These are phyloP conservation scores for Mayetiola destructor DNA, from an alignment of 2,888 invertebrate genomes.

Conservation along the genomic window DNA sequence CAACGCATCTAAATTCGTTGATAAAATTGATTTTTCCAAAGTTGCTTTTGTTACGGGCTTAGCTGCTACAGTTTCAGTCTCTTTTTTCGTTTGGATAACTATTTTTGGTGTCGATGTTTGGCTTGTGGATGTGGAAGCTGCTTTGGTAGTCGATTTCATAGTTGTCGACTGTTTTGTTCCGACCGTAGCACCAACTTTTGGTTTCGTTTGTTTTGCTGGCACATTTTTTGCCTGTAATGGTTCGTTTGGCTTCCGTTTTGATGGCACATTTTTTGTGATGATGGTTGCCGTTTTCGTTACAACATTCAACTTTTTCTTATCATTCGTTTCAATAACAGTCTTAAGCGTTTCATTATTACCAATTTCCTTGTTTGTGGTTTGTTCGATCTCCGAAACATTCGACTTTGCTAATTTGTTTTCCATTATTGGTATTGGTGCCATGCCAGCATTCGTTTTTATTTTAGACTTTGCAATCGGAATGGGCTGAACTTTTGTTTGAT, in stretches of 20 bases:
- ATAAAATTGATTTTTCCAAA: neutral
- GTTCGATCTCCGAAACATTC: neutral
- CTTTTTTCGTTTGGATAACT: neutral
- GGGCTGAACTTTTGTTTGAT: neutral
- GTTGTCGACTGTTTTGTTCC: neutral
- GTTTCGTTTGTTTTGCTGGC: neutral
- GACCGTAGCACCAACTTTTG: neutral
- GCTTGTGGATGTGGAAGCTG: neutral
- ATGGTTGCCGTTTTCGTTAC: neutral
- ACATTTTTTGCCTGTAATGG: neutral
- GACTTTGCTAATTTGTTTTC: no score
- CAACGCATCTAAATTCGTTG: neutral
- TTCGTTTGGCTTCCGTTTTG: neutral
- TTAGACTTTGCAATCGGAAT: neutral
- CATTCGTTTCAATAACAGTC: neutral
- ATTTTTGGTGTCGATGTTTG: neutral
- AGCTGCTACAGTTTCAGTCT: neutral
- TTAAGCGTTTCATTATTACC: neutral
- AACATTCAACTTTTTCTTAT: constrained; percentile 3
- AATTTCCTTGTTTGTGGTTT: neutral
- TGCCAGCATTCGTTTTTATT: no score
- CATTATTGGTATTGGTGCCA: no score
- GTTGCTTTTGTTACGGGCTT: neutral
- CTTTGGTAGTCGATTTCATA: neutral
- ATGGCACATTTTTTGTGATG: neutral